These are phyloP conservation scores for Calameuta filiformis DNA, from an alignment of 2,888 invertebrate species.

Conservation along the genomic window DNA sequence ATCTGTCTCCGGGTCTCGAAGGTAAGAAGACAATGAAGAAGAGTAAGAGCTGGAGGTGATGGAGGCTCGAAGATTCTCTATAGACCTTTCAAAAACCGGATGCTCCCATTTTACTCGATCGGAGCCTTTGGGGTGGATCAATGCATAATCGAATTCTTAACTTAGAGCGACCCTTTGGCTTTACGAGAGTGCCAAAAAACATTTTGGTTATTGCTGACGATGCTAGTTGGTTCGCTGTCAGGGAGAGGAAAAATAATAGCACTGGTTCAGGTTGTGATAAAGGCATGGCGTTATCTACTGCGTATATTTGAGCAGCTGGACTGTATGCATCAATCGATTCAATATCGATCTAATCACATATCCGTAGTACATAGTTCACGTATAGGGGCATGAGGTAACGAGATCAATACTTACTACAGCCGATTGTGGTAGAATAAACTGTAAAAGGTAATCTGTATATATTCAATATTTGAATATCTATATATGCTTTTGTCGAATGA, in stretches of 20 bases:
- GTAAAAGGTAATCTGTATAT: not conserved
- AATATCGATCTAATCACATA: not conserved
- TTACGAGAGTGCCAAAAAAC: not conserved
- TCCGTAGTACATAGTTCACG: not conserved
- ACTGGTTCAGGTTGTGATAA: not conserved
- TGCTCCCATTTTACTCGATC: not conserved
- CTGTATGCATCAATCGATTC: not conserved
- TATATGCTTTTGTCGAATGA: not conserved
- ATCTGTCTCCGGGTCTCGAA: not conserved
- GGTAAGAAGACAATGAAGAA: not conserved
- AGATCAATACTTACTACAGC: not conserved
- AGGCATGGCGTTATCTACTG: not conserved
- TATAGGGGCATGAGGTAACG: not conserved
- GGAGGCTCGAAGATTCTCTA: too few relatives aligned
- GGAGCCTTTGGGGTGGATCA: not conserved
- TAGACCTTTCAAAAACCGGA: not conserved
- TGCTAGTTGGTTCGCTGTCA: not conserved
- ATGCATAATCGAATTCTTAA: conserved; percentile 17
- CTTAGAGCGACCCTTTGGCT: conserved; percentile 11
- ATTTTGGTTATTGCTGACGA: not conserved
- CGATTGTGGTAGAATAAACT: not conserved
- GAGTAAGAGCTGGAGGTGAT: not conserved
- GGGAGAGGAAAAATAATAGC: not conserved
- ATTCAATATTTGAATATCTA: not conserved
- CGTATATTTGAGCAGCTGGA: not conserved